phyloP scores from a whole-genome alignment of 1,140 invertebrate species.

The Periplaneta americana region DNA sequence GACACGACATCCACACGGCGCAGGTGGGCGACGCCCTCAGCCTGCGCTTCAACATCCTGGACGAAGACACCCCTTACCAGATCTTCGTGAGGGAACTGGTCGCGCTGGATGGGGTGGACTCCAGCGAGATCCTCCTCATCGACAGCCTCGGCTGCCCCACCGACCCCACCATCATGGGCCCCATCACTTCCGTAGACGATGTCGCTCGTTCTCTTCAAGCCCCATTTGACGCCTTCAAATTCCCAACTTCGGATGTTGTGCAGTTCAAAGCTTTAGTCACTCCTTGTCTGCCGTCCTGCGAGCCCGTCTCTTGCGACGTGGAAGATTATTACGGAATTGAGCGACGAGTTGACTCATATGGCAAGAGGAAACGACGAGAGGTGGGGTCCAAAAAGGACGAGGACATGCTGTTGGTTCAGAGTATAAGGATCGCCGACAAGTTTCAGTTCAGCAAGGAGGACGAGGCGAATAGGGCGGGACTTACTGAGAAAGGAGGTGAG shows the following conservation, averaged over 20 bases:
- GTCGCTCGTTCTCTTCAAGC: constrained; percentile 38
- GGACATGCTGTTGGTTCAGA: constrained; percentile 42
- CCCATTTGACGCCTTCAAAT: constrained; percentile 52
- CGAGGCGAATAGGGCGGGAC: not conserved
- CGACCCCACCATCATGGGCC: constrained; percentile 44
- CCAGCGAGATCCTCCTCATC: constrained; percentile 45
- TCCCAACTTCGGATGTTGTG: constrained; percentile 48
- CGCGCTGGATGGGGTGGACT: constrained; percentile 46
- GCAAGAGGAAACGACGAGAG: constrained; percentile 29
- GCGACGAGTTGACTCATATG: constrained; percentile 37
- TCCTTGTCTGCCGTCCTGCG: constrained; percentile 45
- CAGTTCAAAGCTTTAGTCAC: constrained; percentile 50
- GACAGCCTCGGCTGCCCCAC: constrained; percentile 46
- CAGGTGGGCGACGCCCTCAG: constrained; percentile 45
- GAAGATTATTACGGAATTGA: constrained; percentile 37
- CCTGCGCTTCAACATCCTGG: constrained; percentile 44
- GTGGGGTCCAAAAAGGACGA: constrained; percentile 24
- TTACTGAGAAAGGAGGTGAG: not conserved
- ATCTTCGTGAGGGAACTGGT: constrained; percentile 50
- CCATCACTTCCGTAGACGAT: constrained; percentile 32
- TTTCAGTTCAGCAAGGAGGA: constrained; percentile 34
- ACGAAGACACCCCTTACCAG: constrained; percentile 45
- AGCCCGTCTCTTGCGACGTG: constrained; percentile 42
- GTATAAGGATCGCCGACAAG: constrained; percentile 45
- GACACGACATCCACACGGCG: constrained; percentile 41